These are phyloP conservation scores for Zaprionus africanus DNA, from an alignment of 1,140 invertebrate genomes.

Conservation along the genomic window DNA sequence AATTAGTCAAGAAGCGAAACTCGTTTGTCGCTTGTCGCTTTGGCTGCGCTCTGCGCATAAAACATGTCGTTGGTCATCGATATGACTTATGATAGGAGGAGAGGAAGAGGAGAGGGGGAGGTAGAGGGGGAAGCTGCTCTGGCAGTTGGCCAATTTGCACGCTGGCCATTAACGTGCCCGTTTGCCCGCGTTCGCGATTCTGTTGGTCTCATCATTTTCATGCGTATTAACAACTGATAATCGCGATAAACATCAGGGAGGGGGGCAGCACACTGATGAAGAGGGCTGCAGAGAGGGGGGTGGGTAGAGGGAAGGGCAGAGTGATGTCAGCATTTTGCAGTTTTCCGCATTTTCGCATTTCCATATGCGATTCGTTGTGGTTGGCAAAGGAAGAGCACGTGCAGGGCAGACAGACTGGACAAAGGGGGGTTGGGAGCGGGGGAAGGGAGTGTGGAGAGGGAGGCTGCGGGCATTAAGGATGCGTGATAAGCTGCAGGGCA, in stretches of 20 bases:
- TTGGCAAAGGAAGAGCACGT: slow-evolving; percentile 12
- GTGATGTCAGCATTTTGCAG: slow-evolving; percentile 45
- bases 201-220: slow-evolving; percentile 72
- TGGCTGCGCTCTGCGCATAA: slow-evolving; percentile 33
- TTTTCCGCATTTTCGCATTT: slow-evolving; percentile 39
- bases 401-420: background rate
- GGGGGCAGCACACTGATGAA: slow-evolving; percentile 13
- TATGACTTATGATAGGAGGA: slow-evolving; percentile 43
- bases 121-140: background rate
- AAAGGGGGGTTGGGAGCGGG: background rate
- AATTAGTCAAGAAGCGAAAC: slow-evolving; percentile 27
- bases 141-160: slow-evolving; percentile 74
- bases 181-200: slow-evolving; percentile 55
- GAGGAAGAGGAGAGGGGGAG: background rate
- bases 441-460: background rate
- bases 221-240: slow-evolving; percentile 81
- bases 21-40: slow-evolving; percentile 46
- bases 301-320: background rate
- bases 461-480: slow-evolving; percentile 39
- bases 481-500: slow-evolving; percentile 44
- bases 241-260: slow-evolving; percentile 63
- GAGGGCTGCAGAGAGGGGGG: background rate
- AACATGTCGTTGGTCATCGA: slow-evolving; percentile 29
- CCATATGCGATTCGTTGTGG: slow-evolving; percentile 46
- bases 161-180: slow-evolving; percentile 72